Conservation (phyloP, 2,888 invertebrate species). For the Omphaloscelis lunosa region DNA sequence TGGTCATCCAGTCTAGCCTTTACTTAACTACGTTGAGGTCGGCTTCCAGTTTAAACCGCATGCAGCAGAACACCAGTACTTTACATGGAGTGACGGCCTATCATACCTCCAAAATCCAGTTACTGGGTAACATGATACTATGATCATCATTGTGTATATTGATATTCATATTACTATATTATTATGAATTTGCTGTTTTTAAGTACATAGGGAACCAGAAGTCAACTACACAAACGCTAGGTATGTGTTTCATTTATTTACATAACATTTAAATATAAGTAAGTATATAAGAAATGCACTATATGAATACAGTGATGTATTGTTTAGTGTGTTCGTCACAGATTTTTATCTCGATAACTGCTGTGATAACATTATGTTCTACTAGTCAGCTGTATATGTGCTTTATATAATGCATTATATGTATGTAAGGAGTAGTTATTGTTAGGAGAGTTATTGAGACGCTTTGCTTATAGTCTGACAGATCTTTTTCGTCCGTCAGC, state of each 20-base stretch:
- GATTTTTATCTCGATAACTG: constrained; percentile 34
- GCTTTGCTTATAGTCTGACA: too few species aligned
- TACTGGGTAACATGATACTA: neutral
- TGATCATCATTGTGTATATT: neutral
- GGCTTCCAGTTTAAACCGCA: neutral
- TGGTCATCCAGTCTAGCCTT: neutral
- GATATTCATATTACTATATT: neutral
- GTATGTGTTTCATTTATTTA: constrained; percentile 16
- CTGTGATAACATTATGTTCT: constrained; percentile 36
- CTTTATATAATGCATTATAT: neutral
- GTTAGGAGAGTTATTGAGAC: neutral
- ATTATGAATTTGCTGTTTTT: too few species aligned
- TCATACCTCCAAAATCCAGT: neutral
- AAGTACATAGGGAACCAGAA: neutral
- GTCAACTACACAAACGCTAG: neutral
- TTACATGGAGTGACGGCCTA: neutral
- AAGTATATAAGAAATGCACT: neutral
- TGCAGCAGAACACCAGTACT: neutral
- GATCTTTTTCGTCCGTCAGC: too few species aligned
- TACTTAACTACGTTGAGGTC: neutral
- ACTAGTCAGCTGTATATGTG: neutral
- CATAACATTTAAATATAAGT: neutral
- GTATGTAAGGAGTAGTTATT: neutral
- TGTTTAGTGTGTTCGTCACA: constrained; percentile 43
- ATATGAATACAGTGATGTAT: constrained; percentile 3